Conservation (phyloP, 2,888 invertebrate genomes). For the Amblyjoppa proteus region DNA sequence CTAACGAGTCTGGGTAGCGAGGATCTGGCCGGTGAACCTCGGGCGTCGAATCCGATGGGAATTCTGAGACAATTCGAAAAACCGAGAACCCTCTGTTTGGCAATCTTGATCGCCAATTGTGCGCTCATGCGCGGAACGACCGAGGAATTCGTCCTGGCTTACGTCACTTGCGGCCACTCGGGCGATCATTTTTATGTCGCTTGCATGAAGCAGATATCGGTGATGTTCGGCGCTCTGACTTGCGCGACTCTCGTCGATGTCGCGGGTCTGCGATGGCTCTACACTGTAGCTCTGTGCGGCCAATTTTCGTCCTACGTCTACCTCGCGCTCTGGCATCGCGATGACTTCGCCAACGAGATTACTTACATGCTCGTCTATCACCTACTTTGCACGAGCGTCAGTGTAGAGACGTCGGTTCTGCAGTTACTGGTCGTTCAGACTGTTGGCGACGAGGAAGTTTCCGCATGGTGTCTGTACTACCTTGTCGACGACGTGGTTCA, state of each 20-base stretch:
- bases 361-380: conserved; percentile 45
- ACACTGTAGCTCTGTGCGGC: conserved; percentile 23
- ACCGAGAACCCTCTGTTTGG: conserved; percentile 43
- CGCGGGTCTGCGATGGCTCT: conserved; percentile 54
- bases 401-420: conserved; percentile 51
- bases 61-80: conserved; percentile 55
- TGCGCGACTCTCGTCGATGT: conserved; percentile 56
- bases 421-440: conserved; percentile 55
- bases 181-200: conserved; percentile 8
- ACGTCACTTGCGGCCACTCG: conserved; percentile 38
- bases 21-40: conserved; percentile 44
- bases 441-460: conserved; percentile 60
- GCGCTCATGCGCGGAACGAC: conserved; percentile 28
- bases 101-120: conserved; percentile 34
- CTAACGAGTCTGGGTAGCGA: conserved; percentile 39
- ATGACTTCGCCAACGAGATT: background rate
- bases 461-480: conserved; percentile 63
- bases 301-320: conserved; percentile 30
- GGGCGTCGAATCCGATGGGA: conserved; percentile 36
- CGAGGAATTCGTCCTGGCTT: conserved; percentile 48
- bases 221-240: conserved; percentile 59
- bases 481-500: conserved; percentile 26
- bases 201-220: conserved; percentile 33
- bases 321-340: conserved; percentile 40
- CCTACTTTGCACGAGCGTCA: conserved; percentile 43